Base-by-base conservation (phyloP, 2,113 vertebrate species). In the Aegotheles bennettii region DNA sequence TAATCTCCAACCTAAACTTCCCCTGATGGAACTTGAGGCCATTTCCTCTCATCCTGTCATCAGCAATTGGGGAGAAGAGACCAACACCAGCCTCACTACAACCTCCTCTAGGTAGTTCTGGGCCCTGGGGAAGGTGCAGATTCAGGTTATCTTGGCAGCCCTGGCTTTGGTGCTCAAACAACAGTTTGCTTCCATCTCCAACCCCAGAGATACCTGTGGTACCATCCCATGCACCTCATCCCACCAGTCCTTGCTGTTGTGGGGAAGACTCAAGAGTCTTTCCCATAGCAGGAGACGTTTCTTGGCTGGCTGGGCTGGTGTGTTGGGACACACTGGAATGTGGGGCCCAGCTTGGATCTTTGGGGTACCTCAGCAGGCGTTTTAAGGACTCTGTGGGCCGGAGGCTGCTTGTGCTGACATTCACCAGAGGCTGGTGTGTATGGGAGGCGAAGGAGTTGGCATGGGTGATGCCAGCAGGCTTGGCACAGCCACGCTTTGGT, bases 191-290 rank as follows among this genome's bases (percentile, higher is more conserved):
- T 48, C n/a, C 38, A 13, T 8, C 63, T 77, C 36, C 68, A 67
- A 1, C 38, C 43, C 35, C 53, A 29, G n/a, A 33, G 43, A 9
- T 19, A 10, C 38, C 63, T 42, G 29, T 16, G 5, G 43, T 16
- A 13, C 59, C 16, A 16, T 40, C 63, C 47, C 3, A 0, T 25
- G 23, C 2, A 0, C 24, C 43, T 51, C 12, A 2, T 7, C 50
- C 40, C 56, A 40, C 33, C 33, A 2, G 17, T 28, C 38, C 31
- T 11, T 61, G 59, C 51, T 73, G 57, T 1, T 20, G 13, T 23
- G 48, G 63, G 33, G n/a, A 71, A 43, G 28, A 35, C 33, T 57
- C 9, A 9, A 24, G 48, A 56, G 14, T 3, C 10, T 23, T 53
- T 40, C 13, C 59, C 5, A 3, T n/a, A 36, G 18, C 84, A 83